These are phyloP conservation scores for Apotomis betuletana DNA, from an alignment of 2,888 invertebrate genomes.

Conservation along the genomic window DNA sequence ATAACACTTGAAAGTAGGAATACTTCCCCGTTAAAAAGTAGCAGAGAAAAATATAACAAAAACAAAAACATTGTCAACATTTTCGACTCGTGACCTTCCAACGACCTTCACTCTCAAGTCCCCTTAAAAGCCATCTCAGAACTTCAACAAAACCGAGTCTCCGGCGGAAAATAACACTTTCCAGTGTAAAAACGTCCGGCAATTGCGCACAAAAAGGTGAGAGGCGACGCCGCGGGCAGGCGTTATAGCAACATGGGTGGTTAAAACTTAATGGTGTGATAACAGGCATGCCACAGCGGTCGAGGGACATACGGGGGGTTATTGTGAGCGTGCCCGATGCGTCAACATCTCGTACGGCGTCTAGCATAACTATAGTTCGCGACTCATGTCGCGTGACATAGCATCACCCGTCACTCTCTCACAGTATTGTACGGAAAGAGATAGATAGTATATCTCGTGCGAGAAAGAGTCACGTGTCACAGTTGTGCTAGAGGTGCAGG, in stretches of 20 bases:
- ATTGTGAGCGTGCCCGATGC: background rate
- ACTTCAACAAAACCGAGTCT: slow-evolving; percentile 11
- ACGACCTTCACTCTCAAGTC: background rate
- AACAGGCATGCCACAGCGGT: slow-evolving; percentile 40
- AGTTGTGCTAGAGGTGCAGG: too few species aligned
- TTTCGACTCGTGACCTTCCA: background rate
- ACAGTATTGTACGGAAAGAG: too few species aligned
- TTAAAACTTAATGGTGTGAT: slow-evolving; percentile 48
- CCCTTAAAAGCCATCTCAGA: slow-evolving; percentile 1
- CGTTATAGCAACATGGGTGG: slow-evolving; percentile 37
- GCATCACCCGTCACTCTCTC: too few species aligned
- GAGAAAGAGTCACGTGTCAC: too few species aligned
- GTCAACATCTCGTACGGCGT: too few species aligned
- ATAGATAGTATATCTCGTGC: too few species aligned
- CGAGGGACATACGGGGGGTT: slow-evolving; percentile 20
- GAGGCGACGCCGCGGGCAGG: slow-evolving; percentile 25
- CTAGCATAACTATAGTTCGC: too few species aligned
- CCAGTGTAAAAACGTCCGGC: slow-evolving; percentile 20
- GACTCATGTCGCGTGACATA: too few species aligned
- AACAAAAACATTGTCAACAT: too few species aligned
- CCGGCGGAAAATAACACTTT: slow-evolving; percentile 31
- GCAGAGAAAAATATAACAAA: too few species aligned
- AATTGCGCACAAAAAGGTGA: slow-evolving; percentile 13
- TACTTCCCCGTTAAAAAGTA: too few species aligned
- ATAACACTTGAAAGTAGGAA: too few species aligned